Percentiles rank a stretch among this genome's conserved stretches.
Evolutionary conservation across 1,140 invertebrate species (phyloP).

Genomic region (Yoshiicerus persimilis): DNA sequence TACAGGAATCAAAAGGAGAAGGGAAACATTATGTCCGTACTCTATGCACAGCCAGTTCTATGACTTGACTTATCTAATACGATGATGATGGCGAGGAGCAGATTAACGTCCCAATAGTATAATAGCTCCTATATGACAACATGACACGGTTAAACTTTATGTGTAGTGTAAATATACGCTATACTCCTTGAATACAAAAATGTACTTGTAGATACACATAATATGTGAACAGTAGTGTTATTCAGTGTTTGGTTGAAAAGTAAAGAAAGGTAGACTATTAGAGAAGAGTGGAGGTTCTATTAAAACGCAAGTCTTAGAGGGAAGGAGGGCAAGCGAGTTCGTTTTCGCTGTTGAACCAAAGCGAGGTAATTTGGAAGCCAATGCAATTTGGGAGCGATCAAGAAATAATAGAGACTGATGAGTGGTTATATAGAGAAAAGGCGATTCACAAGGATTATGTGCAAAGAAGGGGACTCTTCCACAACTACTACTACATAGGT

Average conservation of each 20-base stretch:
- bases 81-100: neutral
- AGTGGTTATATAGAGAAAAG: constrained; percentile 27
- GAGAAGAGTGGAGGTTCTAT: neutral
- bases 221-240: neutral
- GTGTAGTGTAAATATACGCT: neutral
- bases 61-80: neutral
- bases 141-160: neutral
- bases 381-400: constrained; percentile 43
- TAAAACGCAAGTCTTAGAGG: neutral
- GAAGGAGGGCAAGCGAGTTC: neutral
- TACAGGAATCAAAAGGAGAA: constrained; percentile 10
- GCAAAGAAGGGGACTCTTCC: neutral
- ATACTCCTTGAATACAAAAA: no score
- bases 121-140: neutral
- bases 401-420: constrained; percentile 44
- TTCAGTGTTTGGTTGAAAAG: neutral
- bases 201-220: no score
- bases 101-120: no score
- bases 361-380: constrained; percentile 34
- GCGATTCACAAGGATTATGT: constrained; percentile 23
- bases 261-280: neutral
- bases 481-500: neutral
- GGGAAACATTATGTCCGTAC: neutral
- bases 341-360: neutral
- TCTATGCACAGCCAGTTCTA: neutral